phyloP scores from a whole-genome alignment of 2,888 invertebrate genomes.

The Nephrocerus scutellatus region DNA sequence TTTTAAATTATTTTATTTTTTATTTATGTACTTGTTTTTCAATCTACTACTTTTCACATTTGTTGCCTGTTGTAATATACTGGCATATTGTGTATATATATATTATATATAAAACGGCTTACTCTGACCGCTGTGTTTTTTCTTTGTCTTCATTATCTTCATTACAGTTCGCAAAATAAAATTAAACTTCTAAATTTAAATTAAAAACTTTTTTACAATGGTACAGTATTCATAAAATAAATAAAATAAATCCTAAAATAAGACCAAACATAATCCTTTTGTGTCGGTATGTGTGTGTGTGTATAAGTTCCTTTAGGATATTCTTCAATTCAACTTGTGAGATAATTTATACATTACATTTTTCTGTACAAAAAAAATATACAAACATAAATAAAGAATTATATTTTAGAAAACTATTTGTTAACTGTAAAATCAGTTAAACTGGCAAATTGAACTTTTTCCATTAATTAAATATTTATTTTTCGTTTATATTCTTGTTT shows the following conservation, averaged over 20 bases:
- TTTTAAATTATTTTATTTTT: slow-evolving; percentile 22
- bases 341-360: slow-evolving; percentile 19
- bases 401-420: slow-evolving; percentile 8
- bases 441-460: slow-evolving; percentile 7
- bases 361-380: slow-evolving; percentile 17
- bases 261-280: slow-evolving; percentile 11
- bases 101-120: slow-evolving; percentile 15
- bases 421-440: slow-evolving; percentile 11
- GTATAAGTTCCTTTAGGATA: not conserved
- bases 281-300: not conserved
- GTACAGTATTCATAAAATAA: no score
- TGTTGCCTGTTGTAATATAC: no score
- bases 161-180: slow-evolving; percentile 14
- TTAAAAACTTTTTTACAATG: slow-evolving; percentile 6
- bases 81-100: no score
- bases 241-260: slow-evolving; percentile 15
- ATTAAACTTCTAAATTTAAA: slow-evolving; percentile 12
- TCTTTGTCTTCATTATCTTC: slow-evolving; percentile 3
- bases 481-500: no score
- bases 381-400: slow-evolving; percentile 14
- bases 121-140: slow-evolving; percentile 11
- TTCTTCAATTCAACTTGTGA: not conserved
- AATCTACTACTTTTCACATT: slow-evolving; percentile 22
- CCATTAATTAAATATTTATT: no score
- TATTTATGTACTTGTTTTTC: slow-evolving; percentile 20